Conservation (phyloP, 2,113 vertebrate species). For the Lepus americanus region DNA sequence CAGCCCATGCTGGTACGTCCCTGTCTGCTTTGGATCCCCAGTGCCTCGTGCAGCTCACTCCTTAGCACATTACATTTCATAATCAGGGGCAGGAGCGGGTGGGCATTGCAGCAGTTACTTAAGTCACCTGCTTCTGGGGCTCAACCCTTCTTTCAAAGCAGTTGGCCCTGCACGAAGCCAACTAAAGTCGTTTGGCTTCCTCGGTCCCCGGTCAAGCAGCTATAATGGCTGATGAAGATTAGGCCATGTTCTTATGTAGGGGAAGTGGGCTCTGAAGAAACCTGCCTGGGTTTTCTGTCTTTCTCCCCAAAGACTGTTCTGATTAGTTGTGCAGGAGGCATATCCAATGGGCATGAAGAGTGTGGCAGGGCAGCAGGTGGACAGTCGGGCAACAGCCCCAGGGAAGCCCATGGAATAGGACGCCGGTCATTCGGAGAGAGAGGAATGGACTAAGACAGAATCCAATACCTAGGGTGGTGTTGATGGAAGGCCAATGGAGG, state of each 20-base stretch:
- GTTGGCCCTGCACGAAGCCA: background rate
- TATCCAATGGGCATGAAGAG: background rate
- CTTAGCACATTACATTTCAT: background rate
- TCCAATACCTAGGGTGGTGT: background rate
- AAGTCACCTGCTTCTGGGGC: background rate
- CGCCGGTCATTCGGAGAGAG: background rate
- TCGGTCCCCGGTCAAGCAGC: background rate
- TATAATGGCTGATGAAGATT: background rate
- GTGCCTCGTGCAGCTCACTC: background rate
- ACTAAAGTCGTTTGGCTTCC: background rate
- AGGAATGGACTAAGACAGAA: background rate
- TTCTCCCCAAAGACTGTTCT: background rate
- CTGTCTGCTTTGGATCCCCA: background rate
- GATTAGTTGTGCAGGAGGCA: background rate
- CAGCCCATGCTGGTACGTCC: too few relatives aligned
- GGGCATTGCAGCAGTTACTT: background rate
- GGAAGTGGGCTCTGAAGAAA: background rate
- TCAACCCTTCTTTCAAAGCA: background rate
- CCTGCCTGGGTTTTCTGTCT: background rate
- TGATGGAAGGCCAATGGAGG: background rate
- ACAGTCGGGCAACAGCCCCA: background rate
- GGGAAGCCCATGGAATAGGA: background rate
- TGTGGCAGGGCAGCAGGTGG: background rate
- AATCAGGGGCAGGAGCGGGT: background rate
- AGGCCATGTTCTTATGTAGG: accelerated